Evolutionary conservation across 2,888 invertebrate genomes (phyloP).

Genomic region (Cerastoderma edule): DNA sequence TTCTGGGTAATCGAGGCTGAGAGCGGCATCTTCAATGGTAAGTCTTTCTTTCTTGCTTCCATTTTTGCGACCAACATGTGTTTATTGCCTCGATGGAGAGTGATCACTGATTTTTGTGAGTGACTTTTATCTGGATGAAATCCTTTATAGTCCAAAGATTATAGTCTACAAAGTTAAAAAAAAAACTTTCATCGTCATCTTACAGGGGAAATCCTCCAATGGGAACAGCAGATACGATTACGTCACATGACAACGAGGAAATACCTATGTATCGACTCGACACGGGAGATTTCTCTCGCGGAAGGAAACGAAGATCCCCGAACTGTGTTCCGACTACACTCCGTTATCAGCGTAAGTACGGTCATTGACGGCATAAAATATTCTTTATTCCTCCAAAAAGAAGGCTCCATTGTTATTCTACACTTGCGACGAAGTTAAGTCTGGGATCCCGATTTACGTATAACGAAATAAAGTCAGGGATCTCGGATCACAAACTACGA

Average conservation of each 20-base stretch:
- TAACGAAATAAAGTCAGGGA: neutral
- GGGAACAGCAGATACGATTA: conserved; percentile 83
- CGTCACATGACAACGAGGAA: conserved; percentile 83
- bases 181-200: neutral
- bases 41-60: neutral
- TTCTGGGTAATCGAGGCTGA: conserved; percentile 84
- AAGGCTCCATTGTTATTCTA: neutral
- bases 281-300: conserved; percentile 78
- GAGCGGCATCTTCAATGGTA: conserved; percentile 81
- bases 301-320: conserved; percentile 82
- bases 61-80: neutral
- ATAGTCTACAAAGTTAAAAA: neutral
- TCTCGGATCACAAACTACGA: neutral
- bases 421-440: neutral
- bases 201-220: conserved; percentile 82
- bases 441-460: neutral
- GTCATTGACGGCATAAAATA: neutral
- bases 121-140: neutral
- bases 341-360: conserved; percentile 80
- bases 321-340: conserved; percentile 83
- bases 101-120: neutral
- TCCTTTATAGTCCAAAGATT: neutral
- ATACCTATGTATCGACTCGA: conserved; percentile 81
- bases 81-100: neutral
- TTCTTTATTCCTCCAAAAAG: neutral